Base-by-base conservation (phyloP, 37 sponge, comb jelly and placozoan genomes). In the Axinella damicornis region DNA sequence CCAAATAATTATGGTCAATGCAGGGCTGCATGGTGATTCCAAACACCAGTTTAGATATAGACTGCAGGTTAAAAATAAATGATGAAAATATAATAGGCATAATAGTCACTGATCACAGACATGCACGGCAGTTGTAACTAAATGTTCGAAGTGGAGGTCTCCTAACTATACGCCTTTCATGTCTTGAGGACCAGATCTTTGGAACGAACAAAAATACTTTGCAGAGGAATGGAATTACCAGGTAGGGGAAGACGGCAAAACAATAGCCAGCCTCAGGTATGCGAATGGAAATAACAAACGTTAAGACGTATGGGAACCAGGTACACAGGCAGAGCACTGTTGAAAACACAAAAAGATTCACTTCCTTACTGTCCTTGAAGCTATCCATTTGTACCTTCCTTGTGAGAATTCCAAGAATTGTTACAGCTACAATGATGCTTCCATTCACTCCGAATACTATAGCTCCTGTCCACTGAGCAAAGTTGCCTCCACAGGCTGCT, bases 361-460 rank as follows among this genome's bases (percentile, higher is more conserved):
- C 76, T 53, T 53, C 54, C 30, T 85, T 85, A 5, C 78, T 77
- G 71, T 85, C 86, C 68, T 69, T 85, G 71, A 85, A 85, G 21
- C 73, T 66, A 18, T 58, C 71, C 22, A 46, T 22, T 21, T 69
- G 36, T 36, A 85, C 68, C 53, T 85, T 77, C 21, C 86, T 38
- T 38, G 86, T 85, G 41, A 28, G 79, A 2, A 77, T 55, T 31
- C 78, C 86, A 69, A 85, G 67, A 32, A 69, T 15, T 65, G 77
- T 1, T 6, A 74, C 65, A 24, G 18, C 24, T 15, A 37, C 12
- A 27, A 77, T 63, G 15, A 61, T 31, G 24, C 60, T 20, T n/a
- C 25, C 64, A 60, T 21, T 22, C 39, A 61, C 59, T 20, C 69
- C 86, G 24, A 85, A n/a, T 1, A 58, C 15, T 18, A 83, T 19